Evolutionary conservation across 1,140 invertebrate genomes (phyloP), one percentile per base, ranked within the genome.

Genomic region (Tetramorium alpestre): DNA sequence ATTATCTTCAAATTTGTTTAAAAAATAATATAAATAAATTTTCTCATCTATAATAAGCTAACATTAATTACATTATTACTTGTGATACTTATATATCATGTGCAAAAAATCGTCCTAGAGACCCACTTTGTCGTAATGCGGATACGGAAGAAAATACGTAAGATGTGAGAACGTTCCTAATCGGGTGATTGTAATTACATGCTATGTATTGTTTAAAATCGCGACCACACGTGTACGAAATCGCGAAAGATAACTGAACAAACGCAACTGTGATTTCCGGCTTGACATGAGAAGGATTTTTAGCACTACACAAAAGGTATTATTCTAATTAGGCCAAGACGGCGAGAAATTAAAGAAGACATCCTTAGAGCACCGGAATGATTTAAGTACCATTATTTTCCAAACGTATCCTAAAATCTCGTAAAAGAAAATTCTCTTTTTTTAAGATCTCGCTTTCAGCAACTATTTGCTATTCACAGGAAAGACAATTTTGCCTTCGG

Each of bases 401-500:
- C 25, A 67, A 28, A 38, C 2, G 2, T 38, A 16, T n/a, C 3
- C n/a, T 64, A 67, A 44, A 85, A 81, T 80, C 22, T 58, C 62
- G 13, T 7, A 28, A 60, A 60, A 56, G n/a, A 25, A 65, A 38
- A 49, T 80, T 64, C 70, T 60, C 62, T 69, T 87, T 87, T 82
- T 54, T 25, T 44, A 33, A 64, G 44, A 73, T 84, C 82, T 80
- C 72, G 65, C 78, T 90, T 84, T 84, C 76, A 90, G 85, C 85
- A 70, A 80, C 88, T 89, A 89, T 89, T 89, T 76, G 33, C 54
- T 75, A 76, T 89, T 62, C 77, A 60, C 67, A 64, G 77, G 67
- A 85, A 90, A 85, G 89, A 90, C 65, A 89, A 90, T 90, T 85
- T 90, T 41, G 89, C 89, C 89, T 76, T 65, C 13, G 89, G 88